Evolutionary conservation across 1,140 invertebrate species (phyloP).

Genomic region (Drosophila persimilis): DNA sequence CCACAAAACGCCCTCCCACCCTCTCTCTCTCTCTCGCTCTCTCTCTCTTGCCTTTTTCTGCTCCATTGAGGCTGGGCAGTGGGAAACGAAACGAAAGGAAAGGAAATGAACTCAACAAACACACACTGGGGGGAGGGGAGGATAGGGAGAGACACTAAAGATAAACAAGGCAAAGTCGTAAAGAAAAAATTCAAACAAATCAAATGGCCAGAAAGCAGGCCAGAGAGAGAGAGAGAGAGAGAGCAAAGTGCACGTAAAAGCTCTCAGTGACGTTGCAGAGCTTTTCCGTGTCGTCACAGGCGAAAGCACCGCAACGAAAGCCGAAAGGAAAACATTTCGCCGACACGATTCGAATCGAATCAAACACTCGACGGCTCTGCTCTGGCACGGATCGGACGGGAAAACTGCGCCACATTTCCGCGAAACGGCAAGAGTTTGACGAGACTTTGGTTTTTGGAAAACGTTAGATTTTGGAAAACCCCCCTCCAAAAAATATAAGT

Average conservation of each 20-base stretch:
- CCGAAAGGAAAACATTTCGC: conserved; percentile 12
- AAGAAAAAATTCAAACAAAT: conserved; percentile 43
- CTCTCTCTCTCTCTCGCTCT: background rate
- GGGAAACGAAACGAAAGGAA: conserved; percentile 29
- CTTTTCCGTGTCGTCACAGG: conserved; percentile 65
- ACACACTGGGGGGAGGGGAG: background rate
- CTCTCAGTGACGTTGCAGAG: conserved; percentile 55
- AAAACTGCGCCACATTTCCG: conserved; percentile 39
- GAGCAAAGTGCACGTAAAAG: conserved; percentile 36
- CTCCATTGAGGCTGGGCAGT: conserved; percentile 24
- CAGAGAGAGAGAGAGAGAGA: background rate
- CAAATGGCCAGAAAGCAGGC: conserved; percentile 10
- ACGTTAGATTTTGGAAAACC: conserved; percentile 23
- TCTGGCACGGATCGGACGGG: conserved; percentile 71
- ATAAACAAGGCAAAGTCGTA: conserved; percentile 44
- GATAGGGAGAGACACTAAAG: conserved; percentile 30
- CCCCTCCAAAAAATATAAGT: conserved; percentile 5
- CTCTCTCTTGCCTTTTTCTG: conserved; percentile 8
- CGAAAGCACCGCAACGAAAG: conserved; percentile 35
- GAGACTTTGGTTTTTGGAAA: conserved; percentile 16
- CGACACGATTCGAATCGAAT: conserved; percentile 23
- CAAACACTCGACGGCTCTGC: conserved; percentile 72
- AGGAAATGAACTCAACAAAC: conserved; percentile 40
- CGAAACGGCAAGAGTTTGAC: conserved; percentile 6
- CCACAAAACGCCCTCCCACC: background rate